Conservation (phyloP, 2,797 vertebrate genomes). For the Molossus molossus region DNA sequence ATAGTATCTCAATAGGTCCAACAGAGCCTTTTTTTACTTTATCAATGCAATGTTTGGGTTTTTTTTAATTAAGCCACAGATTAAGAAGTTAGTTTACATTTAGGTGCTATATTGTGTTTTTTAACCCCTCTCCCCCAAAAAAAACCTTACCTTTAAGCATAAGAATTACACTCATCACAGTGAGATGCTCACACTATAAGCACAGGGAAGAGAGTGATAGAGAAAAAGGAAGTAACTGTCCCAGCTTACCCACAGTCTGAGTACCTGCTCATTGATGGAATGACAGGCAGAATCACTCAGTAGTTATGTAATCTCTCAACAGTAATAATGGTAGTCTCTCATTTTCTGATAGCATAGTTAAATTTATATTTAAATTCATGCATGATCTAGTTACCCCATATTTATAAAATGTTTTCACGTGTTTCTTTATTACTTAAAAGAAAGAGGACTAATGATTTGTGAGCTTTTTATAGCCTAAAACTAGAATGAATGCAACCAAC, state of each 20-base stretch:
- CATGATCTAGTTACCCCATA: background rate
- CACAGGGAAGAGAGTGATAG: background rate
- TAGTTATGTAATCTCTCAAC: background rate
- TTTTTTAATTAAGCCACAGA: conserved; percentile 47
- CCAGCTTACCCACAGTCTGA: background rate
- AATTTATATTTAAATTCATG: conserved; percentile 35
- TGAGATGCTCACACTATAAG: background rate
- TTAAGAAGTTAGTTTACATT: conserved; percentile 51
- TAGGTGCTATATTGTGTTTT: background rate
- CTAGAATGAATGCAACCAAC: background rate
- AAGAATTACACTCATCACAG: background rate
- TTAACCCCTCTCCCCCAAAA: background rate
- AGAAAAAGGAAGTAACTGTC: background rate
- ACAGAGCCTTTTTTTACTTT: background rate
- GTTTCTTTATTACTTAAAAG: background rate
- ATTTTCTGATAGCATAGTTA: conserved; percentile 5
- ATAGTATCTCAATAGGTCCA: conserved; percentile 9
- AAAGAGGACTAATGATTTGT: conserved; percentile 23
- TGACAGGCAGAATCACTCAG: background rate
- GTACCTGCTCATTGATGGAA: background rate
- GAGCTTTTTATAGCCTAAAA: background rate
- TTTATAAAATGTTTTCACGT: background rate
- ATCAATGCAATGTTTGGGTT: background rate
- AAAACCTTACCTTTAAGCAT: background rate
- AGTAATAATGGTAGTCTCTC: background rate